Base-by-base conservation (phyloP, 2,113 vertebrate species). In the Shinisaurus crocodilurus region DNA sequence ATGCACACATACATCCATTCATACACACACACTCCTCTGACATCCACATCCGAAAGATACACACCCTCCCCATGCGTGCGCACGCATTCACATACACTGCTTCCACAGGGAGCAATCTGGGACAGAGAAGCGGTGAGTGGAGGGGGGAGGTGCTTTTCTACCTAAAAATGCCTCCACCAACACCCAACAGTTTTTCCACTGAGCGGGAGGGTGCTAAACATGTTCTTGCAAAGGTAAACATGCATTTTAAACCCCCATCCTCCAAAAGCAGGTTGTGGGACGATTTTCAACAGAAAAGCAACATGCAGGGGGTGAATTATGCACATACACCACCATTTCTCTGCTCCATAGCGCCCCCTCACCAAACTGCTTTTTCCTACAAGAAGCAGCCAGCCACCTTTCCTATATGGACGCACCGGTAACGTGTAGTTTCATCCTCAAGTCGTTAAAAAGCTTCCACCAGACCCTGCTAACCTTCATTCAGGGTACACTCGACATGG, bases 371-470 rank as follows among this genome's bases (percentile, higher is more conserved):
- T 6, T 88, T 88, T 70, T 50, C 45, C 48, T 40, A 13, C 25
- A 69, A 37, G 12, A 80, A 43, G 60, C 12, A 37, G 34, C 45
- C 12, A 37, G 34, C 45, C 60, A 57, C 9, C 13, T 82, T 74
- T 82, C 50, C 63, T 43, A 43, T n/a, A 8, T 16, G 20, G 32
- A 45, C 12, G 34, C 45, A 45, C 4, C 20, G 18, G n/a, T 27
- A 70, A 34, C 27, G 29, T 70, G n/a, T 40, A 25, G 25, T 79
- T 90, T 60, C 23, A 18, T 27, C 60, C 18, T 89, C 18, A 0
- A 92, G 83, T 80, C 3, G 87, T 91, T 88, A 48, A 95, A 95
- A 0, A 43, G 10, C 72, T 10, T 93, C 87, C 79, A 86, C 67
- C 88, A 88, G 74, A 65, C 27, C 81, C 0, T 65, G 7, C 1